Base-by-base conservation (phyloP, 2,888 invertebrate genomes). In the Ophion slaviceki region DNA sequence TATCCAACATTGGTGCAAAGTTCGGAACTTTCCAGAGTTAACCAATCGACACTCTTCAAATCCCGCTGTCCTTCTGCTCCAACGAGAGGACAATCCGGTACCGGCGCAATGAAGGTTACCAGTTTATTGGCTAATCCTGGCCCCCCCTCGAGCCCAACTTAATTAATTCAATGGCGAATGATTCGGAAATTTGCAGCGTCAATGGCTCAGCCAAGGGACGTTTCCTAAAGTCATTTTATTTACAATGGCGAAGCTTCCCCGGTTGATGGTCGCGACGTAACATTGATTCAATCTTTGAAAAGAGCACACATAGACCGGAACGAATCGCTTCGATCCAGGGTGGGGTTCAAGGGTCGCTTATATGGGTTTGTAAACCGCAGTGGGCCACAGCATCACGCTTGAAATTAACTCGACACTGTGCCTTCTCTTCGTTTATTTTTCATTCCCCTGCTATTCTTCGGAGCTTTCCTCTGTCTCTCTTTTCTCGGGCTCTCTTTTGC, bases 361-460 rank as follows among this genome's bases (percentile, higher is more conserved):
- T 36, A 53, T 61, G 70, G 28, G 68, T 68, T 40, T 57, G 66
- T 80, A 64, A 61, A 74, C 68, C 78, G 71, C 74, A 64, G 59
- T 78, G 85, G 77, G 86, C 87, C 86, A 82, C 83, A 86, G 84
- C 85, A 85, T 88, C 87, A 87, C 83, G 87, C 76, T 86, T 87
- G 84, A 88, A 89, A 88, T 89, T 88, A 87, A 89, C 86, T 87
- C 86, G 76, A 82, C 79, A 80, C 82, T 75, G 67, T 59, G 74
- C 78, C 67, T 47, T 62, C 70, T 14, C 68, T 61, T 61, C 61
- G 72, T 66, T 81, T 77, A 57, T 76, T 81, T 72, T 47, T 64
- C 32, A 32, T 59, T 82, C 28, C 20, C 71, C 57, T 70, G 45
- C 70, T 67, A 59, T 64, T 28, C 71, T 36, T 36, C 40, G 53